Evolutionary conservation across 2,797 vertebrate genomes (phyloP), one percentile per base, ranked within the genome.

Genomic region (Kryptolebias ocellatus): DNA sequence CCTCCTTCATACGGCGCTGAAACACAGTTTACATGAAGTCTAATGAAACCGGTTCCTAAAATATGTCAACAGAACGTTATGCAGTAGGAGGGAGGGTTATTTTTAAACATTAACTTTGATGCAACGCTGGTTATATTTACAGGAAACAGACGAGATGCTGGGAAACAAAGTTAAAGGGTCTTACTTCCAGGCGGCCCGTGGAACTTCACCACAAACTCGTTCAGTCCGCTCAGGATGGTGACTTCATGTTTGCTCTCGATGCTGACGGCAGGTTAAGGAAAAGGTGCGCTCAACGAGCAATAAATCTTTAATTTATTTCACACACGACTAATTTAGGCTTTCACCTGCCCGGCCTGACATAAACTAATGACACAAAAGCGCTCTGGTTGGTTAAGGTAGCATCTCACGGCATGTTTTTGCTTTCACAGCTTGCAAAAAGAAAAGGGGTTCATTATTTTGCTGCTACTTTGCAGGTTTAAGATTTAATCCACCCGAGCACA

Each of bases 161-260:
- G 1, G 29, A 28, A 56, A 67, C 9, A 8, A 5, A 6, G 44
- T 42, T 4, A n/a, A 9, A 53, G 50, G 20, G 10, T 94, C 97
- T 96, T 94, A 98, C 96, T 95, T 96, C 95, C 97, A 90, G 96
- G 95, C 80, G 97, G 96, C 92, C 97, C 96, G 28, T 98, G 97
- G 86, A 98, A 98, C 90, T 98, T 98, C 67, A 98, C 97, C 68
- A 98, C 96, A 79, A 98, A 98, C 90, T 98, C 96, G 47, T 98
- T 98, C 86, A 98, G 95, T 89, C 96, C 97, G 83, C 96, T 96
- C 71, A 98, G 90, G 91, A 98, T 98, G 1, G 96, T 98, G 74
- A 98, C 97, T 81, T 98, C 96, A 5, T 98, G 97, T 70, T 98
- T 98, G 90, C 97, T 98, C 90, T 98, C 96, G 42, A 98, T 98